Base-by-base conservation (phyloP, 2,113 vertebrate species). In the Saguinus imperator region DNA sequence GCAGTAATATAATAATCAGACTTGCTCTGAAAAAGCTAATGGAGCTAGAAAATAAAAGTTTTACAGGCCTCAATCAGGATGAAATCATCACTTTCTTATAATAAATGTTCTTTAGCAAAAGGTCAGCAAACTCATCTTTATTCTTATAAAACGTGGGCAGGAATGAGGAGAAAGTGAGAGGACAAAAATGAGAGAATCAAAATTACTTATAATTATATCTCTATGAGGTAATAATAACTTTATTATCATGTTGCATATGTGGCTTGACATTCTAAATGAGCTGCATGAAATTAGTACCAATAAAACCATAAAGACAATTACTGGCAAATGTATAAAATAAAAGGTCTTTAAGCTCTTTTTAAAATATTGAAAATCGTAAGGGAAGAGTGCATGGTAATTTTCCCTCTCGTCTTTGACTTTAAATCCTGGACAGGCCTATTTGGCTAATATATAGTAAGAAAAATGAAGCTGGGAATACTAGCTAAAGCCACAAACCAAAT, bases 131-230 rank as follows among this genome's bases (percentile, higher is more conserved):
- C 96, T 87, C 95, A 95, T 98, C 96, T 97, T 96, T 72, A 83
- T 97, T 96, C 75, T 94, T 92, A 61, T 52, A 95, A 95, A 91
- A 97, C 0, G 2, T 86, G 73, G 84, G 94, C 81, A 88, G 80
- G 95, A 96, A 94, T 14, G 55, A 90, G 92, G 93, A 97, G 95
- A 94, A 94, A 96, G 75, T 75, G 68, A 88, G 82, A 88, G 85
- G 73, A 95, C 43, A 85, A 84, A 97, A 95, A 94, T 88, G 92
- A 90, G 87, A 80, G 95, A 94, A 29, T 84, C 85, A 85, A 92
- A 98, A 98, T 98, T 95, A 96, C 97, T 97, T 96, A 97, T 96
- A 97, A 97, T 98, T 97, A 96, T 87, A 90, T 97, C 94, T 97
- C 95, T 95, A 27, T 95, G 95, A 97, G 95, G 97, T 94, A 95